Percentiles rank a stretch among this genome's conserved stretches.
Evolutionary conservation across 1,140 invertebrate genomes (phyloP).

Genomic region (Drosophila baimaii): DNA sequence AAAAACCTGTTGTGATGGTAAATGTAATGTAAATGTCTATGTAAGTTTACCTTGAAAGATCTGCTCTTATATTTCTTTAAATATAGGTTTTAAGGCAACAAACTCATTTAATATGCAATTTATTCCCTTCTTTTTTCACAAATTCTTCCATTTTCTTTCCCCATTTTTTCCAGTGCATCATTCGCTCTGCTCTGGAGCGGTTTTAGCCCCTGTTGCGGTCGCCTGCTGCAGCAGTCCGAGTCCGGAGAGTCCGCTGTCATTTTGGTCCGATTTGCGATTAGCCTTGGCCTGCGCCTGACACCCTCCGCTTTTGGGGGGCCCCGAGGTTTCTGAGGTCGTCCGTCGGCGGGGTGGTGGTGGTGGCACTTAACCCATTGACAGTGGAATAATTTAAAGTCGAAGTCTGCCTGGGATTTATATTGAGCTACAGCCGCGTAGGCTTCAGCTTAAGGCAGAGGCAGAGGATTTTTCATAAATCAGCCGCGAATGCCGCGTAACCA

Average conservation of each 20-base stretch:
- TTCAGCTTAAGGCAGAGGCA: no score
- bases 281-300: conserved; percentile 40
- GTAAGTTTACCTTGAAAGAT: no score
- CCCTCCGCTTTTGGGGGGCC: not conserved
- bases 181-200: conserved; percentile 23
- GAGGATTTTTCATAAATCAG: conserved; percentile 59
- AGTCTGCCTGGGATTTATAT: conserved; percentile 2
- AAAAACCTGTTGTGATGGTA: no score
- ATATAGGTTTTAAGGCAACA: not conserved
- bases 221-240: conserved; percentile 27
- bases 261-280: conserved; percentile 59
- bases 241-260: conserved; percentile 51
- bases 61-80: no score
- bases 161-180: conserved; percentile 3
- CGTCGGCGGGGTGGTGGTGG: not conserved
- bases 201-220: conserved; percentile 21
- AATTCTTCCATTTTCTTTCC: not conserved
- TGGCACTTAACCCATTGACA: conserved; percentile 60
- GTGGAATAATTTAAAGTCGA: conserved; percentile 21
- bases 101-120: not conserved
- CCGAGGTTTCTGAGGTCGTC: not conserved
- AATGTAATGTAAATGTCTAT: no score
- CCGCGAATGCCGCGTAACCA: conserved; percentile 30
- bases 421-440: no score
- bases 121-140: no score